A percentile compares a stretch with the other conserved stretches of the same genome.
Evolutionary conservation across 1,140 invertebrate species (phyloP).

Genomic region (Brachionus asplanchnoidis): DNA sequence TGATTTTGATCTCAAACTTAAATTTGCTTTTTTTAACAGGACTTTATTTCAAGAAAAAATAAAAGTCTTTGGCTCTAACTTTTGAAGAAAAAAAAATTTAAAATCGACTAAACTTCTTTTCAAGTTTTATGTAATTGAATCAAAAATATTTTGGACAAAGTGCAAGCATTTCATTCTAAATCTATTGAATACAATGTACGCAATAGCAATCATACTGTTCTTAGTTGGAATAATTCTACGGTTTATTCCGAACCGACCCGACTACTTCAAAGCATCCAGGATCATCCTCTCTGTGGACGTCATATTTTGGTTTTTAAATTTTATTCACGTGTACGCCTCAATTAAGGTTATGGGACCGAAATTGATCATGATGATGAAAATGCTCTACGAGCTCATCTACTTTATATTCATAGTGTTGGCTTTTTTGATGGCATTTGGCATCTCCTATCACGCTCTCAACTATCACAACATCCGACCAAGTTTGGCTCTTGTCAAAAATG

Average conservation of each 20-base stretch:
- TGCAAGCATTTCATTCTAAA: neutral
- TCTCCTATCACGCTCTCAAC: neutral
- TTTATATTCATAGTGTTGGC: constrained; percentile 24
- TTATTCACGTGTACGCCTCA: constrained; percentile 55
- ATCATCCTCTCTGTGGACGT: neutral
- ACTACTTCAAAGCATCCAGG: neutral
- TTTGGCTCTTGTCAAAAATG: neutral
- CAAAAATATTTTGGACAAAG: constrained; percentile 20
- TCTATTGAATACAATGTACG: neutral
- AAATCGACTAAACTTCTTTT: neutral
- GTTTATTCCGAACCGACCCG: neutral
- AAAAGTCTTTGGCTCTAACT: no score
- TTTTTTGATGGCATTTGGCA: constrained; percentile 23
- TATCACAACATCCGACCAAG: constrained; percentile 8
- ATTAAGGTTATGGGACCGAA: constrained; percentile 57
- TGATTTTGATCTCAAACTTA: no score
- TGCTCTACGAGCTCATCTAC: constrained; percentile 50
- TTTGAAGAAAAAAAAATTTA: no score
- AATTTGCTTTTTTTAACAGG: no score
- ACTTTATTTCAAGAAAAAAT: no score
- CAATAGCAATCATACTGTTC: constrained; percentile 1
- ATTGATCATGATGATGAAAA: constrained; percentile 58
- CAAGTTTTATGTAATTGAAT: constrained; percentile 33
- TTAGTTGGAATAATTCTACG: neutral
- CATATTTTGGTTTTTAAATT: constrained; percentile 47